Conservation (phyloP, 2,113 vertebrate genomes). For the Catharus minimus region DNA sequence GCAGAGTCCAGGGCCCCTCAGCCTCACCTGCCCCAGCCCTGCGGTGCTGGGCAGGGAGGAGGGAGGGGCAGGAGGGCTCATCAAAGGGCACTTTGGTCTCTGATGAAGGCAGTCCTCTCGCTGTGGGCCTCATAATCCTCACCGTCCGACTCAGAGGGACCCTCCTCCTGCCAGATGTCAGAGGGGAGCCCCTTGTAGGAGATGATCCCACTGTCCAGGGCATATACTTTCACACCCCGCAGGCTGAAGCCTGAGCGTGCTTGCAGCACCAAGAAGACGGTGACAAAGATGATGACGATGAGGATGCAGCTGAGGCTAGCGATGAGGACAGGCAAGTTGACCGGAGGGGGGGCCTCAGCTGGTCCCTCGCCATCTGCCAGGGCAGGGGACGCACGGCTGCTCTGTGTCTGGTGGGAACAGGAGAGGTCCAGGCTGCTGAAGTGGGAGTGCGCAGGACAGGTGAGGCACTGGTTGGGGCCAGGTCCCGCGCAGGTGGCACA, state of each 20-base stretch:
- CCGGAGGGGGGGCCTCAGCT: not conserved
- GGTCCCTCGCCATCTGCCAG: conserved; percentile 36
- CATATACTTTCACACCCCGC: conserved; percentile 81
- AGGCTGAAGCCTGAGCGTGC: conserved; percentile 82
- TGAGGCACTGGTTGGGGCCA: conserved; percentile 84
- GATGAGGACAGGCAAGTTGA: conserved; percentile 79
- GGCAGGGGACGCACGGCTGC: conserved; percentile 84
- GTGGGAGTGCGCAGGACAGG: conserved; percentile 87
- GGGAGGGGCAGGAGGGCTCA: conserved; percentile 58
- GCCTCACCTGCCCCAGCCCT: conserved; percentile 5
- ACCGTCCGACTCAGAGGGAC: conserved; percentile 85
- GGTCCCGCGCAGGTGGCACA: conserved; percentile 87
- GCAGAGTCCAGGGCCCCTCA: conserved; percentile 42
- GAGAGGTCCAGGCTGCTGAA: conserved; percentile 80
- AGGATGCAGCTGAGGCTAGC: conserved; percentile 90
- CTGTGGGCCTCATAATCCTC: conserved; percentile 87
- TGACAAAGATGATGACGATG: conserved; percentile 85
- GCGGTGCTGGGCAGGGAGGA: not conserved
- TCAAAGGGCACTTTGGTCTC: conserved; percentile 99
- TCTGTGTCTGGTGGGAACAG: conserved; percentile 91
- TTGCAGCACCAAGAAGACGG: conserved; percentile 90
- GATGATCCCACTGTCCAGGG: conserved; percentile 82
- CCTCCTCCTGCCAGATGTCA: conserved; percentile 90
- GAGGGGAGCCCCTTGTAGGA: conserved; percentile 94
- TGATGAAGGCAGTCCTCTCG: conserved; percentile 98